Evolutionary conservation across 2,113 vertebrate species (phyloP), one percentile per base, ranked within the genome.

Genomic region (Pedetes capensis): DNA sequence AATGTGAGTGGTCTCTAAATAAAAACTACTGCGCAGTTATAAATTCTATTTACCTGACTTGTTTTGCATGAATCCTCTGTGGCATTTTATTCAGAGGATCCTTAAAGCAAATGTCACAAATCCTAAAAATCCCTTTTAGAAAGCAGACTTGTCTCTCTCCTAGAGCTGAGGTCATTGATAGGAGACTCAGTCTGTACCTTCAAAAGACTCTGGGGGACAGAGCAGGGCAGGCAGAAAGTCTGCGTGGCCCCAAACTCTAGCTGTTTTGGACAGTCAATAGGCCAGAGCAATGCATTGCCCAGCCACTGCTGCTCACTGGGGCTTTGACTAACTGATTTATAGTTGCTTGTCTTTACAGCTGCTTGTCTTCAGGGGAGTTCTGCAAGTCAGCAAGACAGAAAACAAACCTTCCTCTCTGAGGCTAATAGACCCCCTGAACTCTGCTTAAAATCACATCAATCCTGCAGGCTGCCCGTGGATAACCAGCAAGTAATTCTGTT

Each of bases 341-440:
- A 86, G 20, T 57, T 75, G 71, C 14, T 51, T 51, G 14, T 51
- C 51, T 51, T n/a, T 51, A 3, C 69, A 84, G 32, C 59, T 82
- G 74, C 86, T 91, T 93, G 47, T 93, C 83, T 89, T 75, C n/a
- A 83, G 12, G 2, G 0, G n/a, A 94, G 94, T 22, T 87, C 63
- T 79, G 6, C 37, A 83, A 78, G 78, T 94, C 89, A 89, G 94
- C 82, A 91, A 93, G 83, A 82, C 7, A 93, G 34, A 85, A 94
- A 84, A 85, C 37, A 93, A 91, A 78, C 44, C 63, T 63, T 82
- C 37, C 27, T 87, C 69, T 76, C n/a, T 78, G 55, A 87, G 87
- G 25, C 34, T 63, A 42, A 57, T 6, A 69, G n/a, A 88, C 37
- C 47, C 71, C 53, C 87, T 22, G 51, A 29, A 86, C 51, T 32